Evolutionary conservation across 2,888 invertebrate genomes (phyloP).

Genomic region (Tetramorium bicarinatum): DNA sequence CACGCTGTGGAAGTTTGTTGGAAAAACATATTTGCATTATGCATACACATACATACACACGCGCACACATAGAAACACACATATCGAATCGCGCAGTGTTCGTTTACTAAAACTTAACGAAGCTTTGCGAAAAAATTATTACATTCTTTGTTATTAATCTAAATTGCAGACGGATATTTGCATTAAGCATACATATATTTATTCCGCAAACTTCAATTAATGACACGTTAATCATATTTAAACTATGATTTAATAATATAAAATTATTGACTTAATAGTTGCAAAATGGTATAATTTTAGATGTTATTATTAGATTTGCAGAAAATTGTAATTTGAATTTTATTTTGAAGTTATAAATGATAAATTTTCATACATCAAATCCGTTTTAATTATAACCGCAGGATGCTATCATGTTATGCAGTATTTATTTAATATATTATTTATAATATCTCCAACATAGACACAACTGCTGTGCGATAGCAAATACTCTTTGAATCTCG

Average conservation of each 20-base stretch:
- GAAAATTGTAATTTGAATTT: slow-evolving; percentile 16
- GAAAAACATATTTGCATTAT: slow-evolving; percentile 49
- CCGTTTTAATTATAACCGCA: slow-evolving; percentile 11
- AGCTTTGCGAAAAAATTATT: neutral
- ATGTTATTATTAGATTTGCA: neutral
- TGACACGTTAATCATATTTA: neutral
- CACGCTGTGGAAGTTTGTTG: slow-evolving; percentile 20
- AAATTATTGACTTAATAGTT: slow-evolving; percentile 1
- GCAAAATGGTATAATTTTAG: neutral
- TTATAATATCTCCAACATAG: neutral
- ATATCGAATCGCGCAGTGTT: slow-evolving; percentile 3
- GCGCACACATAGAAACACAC: neutral
- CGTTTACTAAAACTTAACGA: slow-evolving; percentile 1
- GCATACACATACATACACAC: neutral
- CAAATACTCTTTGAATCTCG: neutral
- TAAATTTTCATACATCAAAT: neutral
- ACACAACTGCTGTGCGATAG: neutral
- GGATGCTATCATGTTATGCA: neutral
- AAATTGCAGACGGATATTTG: neutral
- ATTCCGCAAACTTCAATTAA: neutral
- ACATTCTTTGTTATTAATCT: slow-evolving; percentile 15
- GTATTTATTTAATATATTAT: slow-evolving; percentile 25
- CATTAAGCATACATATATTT: neutral
- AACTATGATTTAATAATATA: neutral
- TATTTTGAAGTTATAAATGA: slow-evolving; percentile 1